Percentiles rank a stretch among this genome's conserved stretches.
Conservation (phyloP, 1,140 invertebrate species). For the Listronotus oregonensis region DNA sequence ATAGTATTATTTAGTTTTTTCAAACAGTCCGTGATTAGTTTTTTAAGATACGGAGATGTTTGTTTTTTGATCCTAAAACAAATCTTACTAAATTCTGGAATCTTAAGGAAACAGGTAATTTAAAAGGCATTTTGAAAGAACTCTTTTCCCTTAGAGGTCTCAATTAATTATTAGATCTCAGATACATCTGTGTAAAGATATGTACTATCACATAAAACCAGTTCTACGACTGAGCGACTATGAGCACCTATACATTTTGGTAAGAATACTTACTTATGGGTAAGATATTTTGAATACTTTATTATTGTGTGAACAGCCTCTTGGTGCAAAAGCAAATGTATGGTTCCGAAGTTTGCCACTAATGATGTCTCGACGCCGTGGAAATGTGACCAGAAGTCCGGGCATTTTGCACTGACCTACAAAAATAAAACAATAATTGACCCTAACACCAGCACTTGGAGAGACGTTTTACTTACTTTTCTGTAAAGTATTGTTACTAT, state of each 20-base stretch:
- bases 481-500: conserved; percentile 76
- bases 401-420: conserved; percentile 78
- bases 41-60: conserved; percentile 33
- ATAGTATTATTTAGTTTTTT: conserved; percentile 31
- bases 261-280: conserved; percentile 57
- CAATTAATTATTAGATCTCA: too few species aligned
- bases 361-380: conserved; percentile 80
- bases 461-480: conserved; percentile 62
- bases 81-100: too few species aligned
- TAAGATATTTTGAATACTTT: conserved; percentile 64
- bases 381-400: conserved; percentile 81
- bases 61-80: conserved; percentile 38
- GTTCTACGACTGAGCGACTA: too few species aligned
- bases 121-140: too few species aligned
- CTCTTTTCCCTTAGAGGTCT: too few species aligned
- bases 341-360: conserved; percentile 68
- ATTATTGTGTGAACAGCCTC: conserved; percentile 73
- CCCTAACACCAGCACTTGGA: not conserved
- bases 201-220: too few species aligned
- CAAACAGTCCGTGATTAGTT: conserved; percentile 10
- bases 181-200: too few species aligned
- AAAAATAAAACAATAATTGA: not conserved
- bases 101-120: too few species aligned
- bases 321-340: conserved; percentile 72
- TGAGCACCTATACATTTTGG: too few species aligned